Percentiles rank a stretch among this genome's conserved stretches.
Evolutionary conservation across 1,140 invertebrate genomes (phyloP).

Genomic region (Philaenus spumarius): DNA sequence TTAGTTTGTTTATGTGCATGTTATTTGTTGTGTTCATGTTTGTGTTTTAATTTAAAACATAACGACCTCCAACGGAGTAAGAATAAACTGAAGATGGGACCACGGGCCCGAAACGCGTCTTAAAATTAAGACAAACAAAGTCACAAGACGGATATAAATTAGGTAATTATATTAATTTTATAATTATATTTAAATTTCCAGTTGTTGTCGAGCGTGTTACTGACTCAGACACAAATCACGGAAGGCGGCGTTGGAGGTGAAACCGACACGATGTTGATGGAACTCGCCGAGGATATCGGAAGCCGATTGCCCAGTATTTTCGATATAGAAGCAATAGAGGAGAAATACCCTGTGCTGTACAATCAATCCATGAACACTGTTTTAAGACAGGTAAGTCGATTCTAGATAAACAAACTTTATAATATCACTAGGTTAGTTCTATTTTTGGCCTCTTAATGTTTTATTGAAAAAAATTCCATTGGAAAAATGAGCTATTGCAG

Average conservation of each 20-base stretch:
- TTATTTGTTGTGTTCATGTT: neutral
- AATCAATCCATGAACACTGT: conserved; percentile 92
- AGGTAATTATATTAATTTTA: too few relatives aligned
- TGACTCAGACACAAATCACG: conserved; percentile 60
- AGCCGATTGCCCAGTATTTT: conserved; percentile 58
- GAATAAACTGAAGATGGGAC: too few relatives aligned
- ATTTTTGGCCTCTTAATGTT: too few relatives aligned
- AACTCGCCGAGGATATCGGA: conserved; percentile 66
- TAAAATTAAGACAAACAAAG: too few relatives aligned
- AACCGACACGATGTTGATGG: conserved; percentile 55
- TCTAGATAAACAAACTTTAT: too few relatives aligned
- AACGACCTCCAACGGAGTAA: too few relatives aligned
- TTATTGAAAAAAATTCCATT: too few relatives aligned
- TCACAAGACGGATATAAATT: too few relatives aligned
- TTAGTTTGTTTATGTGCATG: too few relatives aligned
- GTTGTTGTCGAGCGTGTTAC: conserved; percentile 64
- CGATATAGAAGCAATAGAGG: conserved; percentile 53
- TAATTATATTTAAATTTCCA: conserved; percentile 41
- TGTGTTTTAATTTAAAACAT: neutral
- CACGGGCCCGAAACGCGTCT: too few relatives aligned
- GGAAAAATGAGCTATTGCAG: too few relatives aligned
- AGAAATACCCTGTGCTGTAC: conserved; percentile 76
- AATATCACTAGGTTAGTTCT: too few relatives aligned
- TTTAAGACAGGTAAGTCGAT: conserved; percentile 54
- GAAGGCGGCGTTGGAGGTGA: conserved; percentile 51